These are phyloP conservation scores for Hycleus cichorii DNA, from an alignment of 1,140 invertebrate genomes.

Conservation along the genomic window DNA sequence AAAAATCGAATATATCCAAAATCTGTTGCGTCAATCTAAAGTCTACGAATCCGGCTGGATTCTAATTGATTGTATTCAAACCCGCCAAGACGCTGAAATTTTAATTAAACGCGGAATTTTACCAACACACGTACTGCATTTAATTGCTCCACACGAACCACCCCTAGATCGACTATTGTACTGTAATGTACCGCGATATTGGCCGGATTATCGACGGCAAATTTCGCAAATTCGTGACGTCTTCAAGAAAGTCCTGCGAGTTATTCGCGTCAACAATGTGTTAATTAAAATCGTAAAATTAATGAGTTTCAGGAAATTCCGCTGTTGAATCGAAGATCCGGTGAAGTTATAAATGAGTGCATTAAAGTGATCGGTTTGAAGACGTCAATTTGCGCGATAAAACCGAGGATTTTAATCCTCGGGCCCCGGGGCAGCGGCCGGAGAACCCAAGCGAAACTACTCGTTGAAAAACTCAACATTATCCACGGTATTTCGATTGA, in stretches of 20 bases:
- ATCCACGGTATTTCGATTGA: constrained; percentile 37
- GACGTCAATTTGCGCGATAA: constrained; percentile 24
- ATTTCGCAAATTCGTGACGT: constrained; percentile 27
- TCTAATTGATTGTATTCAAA: constrained; percentile 41
- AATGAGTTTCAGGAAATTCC: constrained; percentile 23
- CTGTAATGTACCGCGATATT: constrained; percentile 29
- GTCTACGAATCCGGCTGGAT: constrained; percentile 35
- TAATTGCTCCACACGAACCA: constrained; percentile 37
- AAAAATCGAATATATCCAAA: constrained; percentile 16
- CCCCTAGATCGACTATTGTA: constrained; percentile 32
- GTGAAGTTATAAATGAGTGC: constrained; percentile 27
- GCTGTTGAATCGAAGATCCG: constrained; percentile 19
- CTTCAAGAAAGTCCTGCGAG: constrained; percentile 28
- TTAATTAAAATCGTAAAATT: background rate
- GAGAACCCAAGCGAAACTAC: constrained; percentile 39
- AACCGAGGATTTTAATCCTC: constrained; percentile 44
- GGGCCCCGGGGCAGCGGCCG: constrained; percentile 46
- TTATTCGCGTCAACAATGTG: background rate
- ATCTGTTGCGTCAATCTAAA: constrained; percentile 30
- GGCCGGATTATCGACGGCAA: constrained; percentile 32
- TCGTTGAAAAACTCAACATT: constrained; percentile 43
- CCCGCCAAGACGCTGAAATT: constrained; percentile 40
- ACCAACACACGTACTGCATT: constrained; percentile 46
- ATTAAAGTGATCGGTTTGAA: constrained; percentile 26
- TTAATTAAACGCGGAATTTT: constrained; percentile 42